phyloP scores from a whole-genome alignment of 2,888 invertebrate species.

The Drepanosiphum platanoidis region DNA sequence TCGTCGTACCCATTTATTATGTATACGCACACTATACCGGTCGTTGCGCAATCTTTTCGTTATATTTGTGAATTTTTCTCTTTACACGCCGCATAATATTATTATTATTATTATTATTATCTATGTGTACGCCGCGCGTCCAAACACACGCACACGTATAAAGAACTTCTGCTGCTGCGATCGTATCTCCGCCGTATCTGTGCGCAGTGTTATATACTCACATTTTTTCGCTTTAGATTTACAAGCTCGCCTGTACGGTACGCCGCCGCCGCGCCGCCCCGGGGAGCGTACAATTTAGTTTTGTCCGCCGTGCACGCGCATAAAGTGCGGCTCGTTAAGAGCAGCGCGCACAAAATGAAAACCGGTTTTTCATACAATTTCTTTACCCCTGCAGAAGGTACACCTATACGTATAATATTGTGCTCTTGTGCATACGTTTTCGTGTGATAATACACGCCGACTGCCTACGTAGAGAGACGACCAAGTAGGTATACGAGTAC shows the following conservation, averaged over 20 bases:
- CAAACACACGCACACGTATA: neutral
- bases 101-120: neutral
- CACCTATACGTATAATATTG: neutral
- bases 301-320: conserved; percentile 16
- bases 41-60: conserved; percentile 2
- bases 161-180: conserved; percentile 30
- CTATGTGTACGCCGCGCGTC: neutral
- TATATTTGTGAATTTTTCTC: neutral
- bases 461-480: conserved; percentile 25
- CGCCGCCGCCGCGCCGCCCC: neutral
- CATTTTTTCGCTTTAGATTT: conserved; percentile 24
- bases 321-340: conserved; percentile 54
- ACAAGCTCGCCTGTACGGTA: conserved; percentile 26
- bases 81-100: neutral
- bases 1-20: neutral
- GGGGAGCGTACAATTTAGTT: conserved; percentile 21
- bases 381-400: neutral
- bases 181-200: conserved; percentile 4
- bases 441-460: neutral
- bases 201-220: neutral
- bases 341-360: conserved; percentile 26
- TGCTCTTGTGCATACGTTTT: neutral
- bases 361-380: conserved; percentile 46
- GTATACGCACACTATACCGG: neutral
- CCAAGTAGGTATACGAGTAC: no score